Base-by-base conservation (phyloP, 2,888 invertebrate species). In the Polyploca ridens region DNA sequence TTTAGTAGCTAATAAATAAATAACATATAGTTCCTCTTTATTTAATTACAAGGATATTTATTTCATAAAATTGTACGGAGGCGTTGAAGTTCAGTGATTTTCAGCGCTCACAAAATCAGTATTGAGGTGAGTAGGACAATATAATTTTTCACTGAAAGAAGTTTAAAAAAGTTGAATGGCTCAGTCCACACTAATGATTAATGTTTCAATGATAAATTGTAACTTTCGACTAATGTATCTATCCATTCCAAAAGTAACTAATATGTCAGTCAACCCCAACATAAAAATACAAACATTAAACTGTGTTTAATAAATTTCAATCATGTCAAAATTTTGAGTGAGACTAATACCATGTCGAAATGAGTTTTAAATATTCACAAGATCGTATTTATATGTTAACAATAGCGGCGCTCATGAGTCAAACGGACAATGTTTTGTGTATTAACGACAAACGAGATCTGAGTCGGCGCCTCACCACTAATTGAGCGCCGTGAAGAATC, bases 401-500 rank as follows among this genome's bases (percentile, higher is more conserved):
- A 85, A 86, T 81, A 81, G 77, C 66, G 60, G 74, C 71, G 68
- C 78, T 77, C 71, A 74, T 73, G 76, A 76, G 75, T 74, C 78
- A 75, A 75, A 70, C 71, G 75, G 77, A 82, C 82, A 83, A 83
- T 81, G 78, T 76, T 72, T 75, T 78, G 79, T 79, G 74, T 76
- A 77, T 71, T 73, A 75, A 76, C 76, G 76, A 81, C 76, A 79
- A 79, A 84, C 77, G 76, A 79, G 83, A 80, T 84, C 77, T 77
- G 81, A 80, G 73, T 81, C 77, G 77, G 83, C 83, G 85, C 82
- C 78, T 77, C 75, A 69, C 67, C 75, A 76, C 78, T 92, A 92
- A 93, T 92, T 92, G 92, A 89, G 82, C 84, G 77, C 83, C 87
- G 89, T 87, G 81, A 83, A 78, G 83, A 90, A 93, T 93, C 82